Evolutionary conservation across 1,140 invertebrate species (phyloP).

Genomic region (Zaprionus ornatus): DNA sequence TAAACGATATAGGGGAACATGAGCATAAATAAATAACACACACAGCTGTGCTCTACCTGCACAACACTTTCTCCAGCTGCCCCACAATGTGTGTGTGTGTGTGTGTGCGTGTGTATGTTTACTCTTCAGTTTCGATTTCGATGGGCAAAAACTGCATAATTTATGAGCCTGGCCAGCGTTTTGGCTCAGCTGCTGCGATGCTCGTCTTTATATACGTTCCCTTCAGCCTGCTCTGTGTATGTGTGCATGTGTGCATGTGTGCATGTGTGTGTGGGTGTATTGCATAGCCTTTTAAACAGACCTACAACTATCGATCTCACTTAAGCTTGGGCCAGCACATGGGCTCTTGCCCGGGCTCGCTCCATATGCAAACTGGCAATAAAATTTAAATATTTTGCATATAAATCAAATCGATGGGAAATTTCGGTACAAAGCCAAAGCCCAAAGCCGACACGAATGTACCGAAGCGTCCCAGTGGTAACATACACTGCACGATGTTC

Average conservation of each 20-base stretch:
- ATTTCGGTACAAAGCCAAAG: slow-evolving; percentile 65
- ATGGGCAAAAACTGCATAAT: slow-evolving; percentile 64
- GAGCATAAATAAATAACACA: slow-evolving; percentile 11
- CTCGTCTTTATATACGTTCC: slow-evolving; percentile 21
- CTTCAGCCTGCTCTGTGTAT: background rate
- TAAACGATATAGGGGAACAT: slow-evolving; percentile 12
- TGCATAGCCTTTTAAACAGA: slow-evolving; percentile 43
- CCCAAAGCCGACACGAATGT: slow-evolving; percentile 19
- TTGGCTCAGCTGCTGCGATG: slow-evolving; percentile 39
- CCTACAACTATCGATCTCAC: slow-evolving; percentile 76
- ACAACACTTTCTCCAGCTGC: slow-evolving; percentile 49
- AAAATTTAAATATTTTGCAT: slow-evolving; percentile 82
- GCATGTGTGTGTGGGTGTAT: slow-evolving; percentile 14
- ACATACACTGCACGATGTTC: background rate
- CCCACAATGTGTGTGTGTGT: slow-evolving; percentile 15
- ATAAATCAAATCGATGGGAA: slow-evolving; percentile 81
- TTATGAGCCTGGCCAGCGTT: slow-evolving; percentile 49
- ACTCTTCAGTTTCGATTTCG: slow-evolving; percentile 68
- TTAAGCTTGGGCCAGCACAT: slow-evolving; percentile 55
- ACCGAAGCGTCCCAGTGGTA: slow-evolving; percentile 9
- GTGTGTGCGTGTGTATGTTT: too few species aligned
- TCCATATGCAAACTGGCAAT: slow-evolving; percentile 78
- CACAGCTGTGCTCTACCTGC: slow-evolving; percentile 9
- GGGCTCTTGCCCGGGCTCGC: slow-evolving; percentile 10
- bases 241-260: background rate